phyloP scores from a whole-genome alignment of 2,113 vertebrate genomes.

The Calidris pygmaea region DNA sequence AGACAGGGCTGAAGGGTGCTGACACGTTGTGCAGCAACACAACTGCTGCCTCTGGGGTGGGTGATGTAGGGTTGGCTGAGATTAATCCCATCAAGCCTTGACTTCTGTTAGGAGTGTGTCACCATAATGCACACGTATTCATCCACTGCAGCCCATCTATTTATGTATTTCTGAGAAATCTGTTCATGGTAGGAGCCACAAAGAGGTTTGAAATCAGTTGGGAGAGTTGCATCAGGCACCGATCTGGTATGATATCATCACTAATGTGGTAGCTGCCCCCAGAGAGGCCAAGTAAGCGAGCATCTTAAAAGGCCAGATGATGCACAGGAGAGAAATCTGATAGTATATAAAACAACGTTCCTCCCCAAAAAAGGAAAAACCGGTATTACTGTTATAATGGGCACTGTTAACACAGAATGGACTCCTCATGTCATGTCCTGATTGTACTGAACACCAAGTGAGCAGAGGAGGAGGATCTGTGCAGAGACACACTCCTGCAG shows the following conservation, averaged over 20 bases:
- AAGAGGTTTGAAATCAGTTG: neutral
- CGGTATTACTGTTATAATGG: neutral
- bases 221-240: neutral
- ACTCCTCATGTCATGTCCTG: neutral
- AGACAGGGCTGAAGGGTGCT: neutral
- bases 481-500: neutral
- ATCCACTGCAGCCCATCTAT: neutral
- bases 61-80: neutral
- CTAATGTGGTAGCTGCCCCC: neutral
- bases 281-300: neutral
- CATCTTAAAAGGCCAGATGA: neutral
- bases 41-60: neutral
- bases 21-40: neutral
- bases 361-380: accelerated
- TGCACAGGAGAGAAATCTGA: neutral
- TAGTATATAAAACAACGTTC: neutral
- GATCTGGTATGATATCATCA: neutral
- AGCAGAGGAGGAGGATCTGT: neutral
- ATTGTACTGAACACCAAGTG: neutral
- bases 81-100: neutral
- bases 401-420: neutral
- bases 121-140: accelerated
- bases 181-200: neutral
- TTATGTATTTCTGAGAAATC: neutral
- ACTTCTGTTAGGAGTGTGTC: neutral